Evolutionary conservation across 2,888 invertebrate genomes (phyloP).

Genomic region (Ypsolopha scabrella): DNA sequence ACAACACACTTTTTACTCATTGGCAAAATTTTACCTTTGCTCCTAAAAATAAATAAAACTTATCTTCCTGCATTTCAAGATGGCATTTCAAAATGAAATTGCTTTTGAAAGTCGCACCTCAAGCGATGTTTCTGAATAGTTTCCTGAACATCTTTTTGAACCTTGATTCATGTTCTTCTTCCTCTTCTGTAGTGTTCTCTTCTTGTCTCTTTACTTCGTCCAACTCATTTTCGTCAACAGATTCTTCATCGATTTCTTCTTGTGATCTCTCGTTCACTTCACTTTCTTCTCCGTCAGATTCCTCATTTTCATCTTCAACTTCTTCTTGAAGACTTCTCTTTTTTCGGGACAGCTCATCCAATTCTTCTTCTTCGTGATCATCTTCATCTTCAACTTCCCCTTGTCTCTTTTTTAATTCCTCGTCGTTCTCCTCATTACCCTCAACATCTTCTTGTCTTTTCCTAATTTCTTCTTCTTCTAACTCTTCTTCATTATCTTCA

Average conservation of each 20-base stretch:
- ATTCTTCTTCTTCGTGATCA: conserved; percentile 6
- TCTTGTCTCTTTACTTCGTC: background rate
- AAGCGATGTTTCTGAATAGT: conserved; percentile 29
- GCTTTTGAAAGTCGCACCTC: conserved; percentile 7
- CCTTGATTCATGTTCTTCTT: conserved; percentile 2
- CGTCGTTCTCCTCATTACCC: background rate
- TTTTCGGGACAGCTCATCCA: background rate
- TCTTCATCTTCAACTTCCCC: conserved; percentile 6
- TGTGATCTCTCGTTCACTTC: no score
- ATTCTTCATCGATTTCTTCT: background rate
- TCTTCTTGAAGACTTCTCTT: background rate
- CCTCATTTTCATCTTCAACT: background rate
- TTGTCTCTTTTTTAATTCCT: background rate
- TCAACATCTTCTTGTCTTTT: conserved; percentile 3
- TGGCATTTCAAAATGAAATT: no score
- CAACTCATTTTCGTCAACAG: background rate
- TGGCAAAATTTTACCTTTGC: no score
- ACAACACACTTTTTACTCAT: no score
- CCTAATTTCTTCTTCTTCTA: background rate
- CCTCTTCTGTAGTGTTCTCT: conserved; percentile 7
- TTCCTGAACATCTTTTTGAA: conserved; percentile 26
- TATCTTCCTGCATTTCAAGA: no score
- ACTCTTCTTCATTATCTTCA: background rate
- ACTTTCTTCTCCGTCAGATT: no score
- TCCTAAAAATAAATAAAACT: no score